Base-by-base conservation (phyloP, 2,113 vertebrate species). In the Cisticola juncidis region DNA sequence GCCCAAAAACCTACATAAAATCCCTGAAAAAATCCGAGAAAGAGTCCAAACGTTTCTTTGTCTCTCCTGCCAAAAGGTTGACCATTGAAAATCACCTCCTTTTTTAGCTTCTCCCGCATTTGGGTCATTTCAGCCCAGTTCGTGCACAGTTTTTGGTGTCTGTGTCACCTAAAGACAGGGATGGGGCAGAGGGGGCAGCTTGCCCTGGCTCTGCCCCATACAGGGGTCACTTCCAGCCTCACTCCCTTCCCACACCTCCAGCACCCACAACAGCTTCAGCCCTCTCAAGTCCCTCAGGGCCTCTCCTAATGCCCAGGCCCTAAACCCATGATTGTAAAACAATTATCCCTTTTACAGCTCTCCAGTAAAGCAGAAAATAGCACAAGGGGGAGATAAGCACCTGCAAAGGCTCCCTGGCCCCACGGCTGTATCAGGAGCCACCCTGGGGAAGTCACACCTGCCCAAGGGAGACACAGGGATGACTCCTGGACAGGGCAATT, bases 401-500 rank as follows among this genome's bases (percentile, higher is more conserved):
- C 54, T 25, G 48, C 33, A 4, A 14, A 10, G 54, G 31, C 26
- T 80, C 35, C 18, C 12, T 4, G 7, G 57, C 38, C 7, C 33
- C 5, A 1, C 24, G 28, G 2, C 54, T 12, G 42, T 23, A 5
- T 12, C 18, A 1, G n/a, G 9, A 40, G 23, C 24, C 40, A 6
- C 28, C 9, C 9, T 2, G 58, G 31, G 58, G 60, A 40, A 9
- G 1, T 12, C 16, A 2, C 35, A 20, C 3, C 5, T 11, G 35
- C 29, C 11, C 47, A 5, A 1, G 25, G 29, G 23, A 21, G 16
- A 36, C 3, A 3, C 57, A 2, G 38, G 26, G 26, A 31, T 1
- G 1, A 0, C 23, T 11, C 36, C 42, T 1, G 4, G 12, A 28
- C 33, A 24, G 23, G 10, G 14, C 3, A 58, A 6, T 2, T 2